Evolutionary conservation across 1,140 invertebrate genomes (phyloP).

Genomic region (Drosophila triauraria): DNA sequence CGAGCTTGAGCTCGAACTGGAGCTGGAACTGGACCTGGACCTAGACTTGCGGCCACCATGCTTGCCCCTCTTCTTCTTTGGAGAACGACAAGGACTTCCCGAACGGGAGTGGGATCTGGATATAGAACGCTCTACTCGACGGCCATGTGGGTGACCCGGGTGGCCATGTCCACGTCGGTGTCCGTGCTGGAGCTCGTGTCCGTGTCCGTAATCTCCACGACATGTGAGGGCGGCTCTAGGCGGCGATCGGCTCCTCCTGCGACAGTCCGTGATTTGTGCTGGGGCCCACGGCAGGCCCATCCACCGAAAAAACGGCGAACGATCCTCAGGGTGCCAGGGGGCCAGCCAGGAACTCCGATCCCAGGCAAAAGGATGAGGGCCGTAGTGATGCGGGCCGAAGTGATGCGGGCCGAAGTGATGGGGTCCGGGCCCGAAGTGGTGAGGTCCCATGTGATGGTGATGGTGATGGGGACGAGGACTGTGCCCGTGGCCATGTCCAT

Average conservation of each 20-base stretch:
- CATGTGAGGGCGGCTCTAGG: conserved; percentile 30
- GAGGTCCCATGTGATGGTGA: conserved; percentile 8
- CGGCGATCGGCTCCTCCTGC: conserved; percentile 32
- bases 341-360: conserved; percentile 19
- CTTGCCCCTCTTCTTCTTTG: too few species aligned
- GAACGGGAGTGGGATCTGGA: conserved; percentile 43
- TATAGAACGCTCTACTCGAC: conserved; percentile 44
- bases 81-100: background rate
- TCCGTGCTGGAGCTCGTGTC: conserved; percentile 34
- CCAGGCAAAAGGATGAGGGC: conserved; percentile 16
- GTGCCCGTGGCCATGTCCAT: conserved; percentile 6
- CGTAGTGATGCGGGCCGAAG: conserved; percentile 28
- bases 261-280: conserved; percentile 35
- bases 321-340: conserved; percentile 24
- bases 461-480: conserved; percentile 10
- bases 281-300: conserved; percentile 64
- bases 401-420: conserved; percentile 30
- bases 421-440: background rate
- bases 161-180: conserved; percentile 63
- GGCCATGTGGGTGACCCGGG: conserved; percentile 47
- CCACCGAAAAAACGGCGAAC: conserved; percentile 66
- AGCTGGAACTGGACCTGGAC: conserved; percentile 37
- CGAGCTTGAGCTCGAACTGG: conserved; percentile 20
- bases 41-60: background rate
- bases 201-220: conserved; percentile 43